phyloP scores from a whole-genome alignment of 2,797 vertebrate genomes.

The Tolypeutes matacus region DNA sequence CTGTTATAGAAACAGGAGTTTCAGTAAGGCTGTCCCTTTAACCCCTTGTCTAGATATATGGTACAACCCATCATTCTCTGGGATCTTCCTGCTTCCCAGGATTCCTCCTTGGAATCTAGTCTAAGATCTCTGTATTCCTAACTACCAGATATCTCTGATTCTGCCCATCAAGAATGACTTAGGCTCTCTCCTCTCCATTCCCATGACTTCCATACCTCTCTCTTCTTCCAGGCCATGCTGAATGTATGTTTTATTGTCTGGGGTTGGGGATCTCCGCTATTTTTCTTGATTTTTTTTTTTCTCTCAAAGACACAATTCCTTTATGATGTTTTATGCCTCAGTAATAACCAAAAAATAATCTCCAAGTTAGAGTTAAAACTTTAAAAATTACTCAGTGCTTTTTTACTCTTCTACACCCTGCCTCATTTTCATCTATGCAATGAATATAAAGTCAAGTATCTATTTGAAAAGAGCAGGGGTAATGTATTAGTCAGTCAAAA shows the following conservation, averaged over 20 bases:
- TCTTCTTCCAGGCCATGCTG: background rate
- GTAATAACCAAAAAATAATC: background rate
- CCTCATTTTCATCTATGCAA: background rate
- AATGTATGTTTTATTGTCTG: background rate
- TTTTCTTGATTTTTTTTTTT: background rate
- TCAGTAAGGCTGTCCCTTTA: background rate
- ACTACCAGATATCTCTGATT: background rate
- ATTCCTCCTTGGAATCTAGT: background rate
- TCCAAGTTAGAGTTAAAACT: background rate
- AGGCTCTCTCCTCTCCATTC: background rate
- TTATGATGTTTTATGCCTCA: background rate
- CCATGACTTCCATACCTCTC: background rate
- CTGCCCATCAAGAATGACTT: background rate
- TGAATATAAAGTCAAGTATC: background rate
- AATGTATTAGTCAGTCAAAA: too few species aligned
- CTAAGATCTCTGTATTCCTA: background rate
- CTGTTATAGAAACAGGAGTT: background rate
- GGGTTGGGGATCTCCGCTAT: background rate
- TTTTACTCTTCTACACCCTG: background rate
- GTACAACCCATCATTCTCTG: background rate
- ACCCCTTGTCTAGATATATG: rapidly evolving
- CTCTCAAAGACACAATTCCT: background rate
- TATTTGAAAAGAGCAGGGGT: background rate
- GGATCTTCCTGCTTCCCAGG: background rate
- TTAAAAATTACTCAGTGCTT: background rate